Evolutionary conservation across 1,140 invertebrate genomes (phyloP), one percentile per base, ranked within the genome.

Genomic region (Megathymus violae): DNA sequence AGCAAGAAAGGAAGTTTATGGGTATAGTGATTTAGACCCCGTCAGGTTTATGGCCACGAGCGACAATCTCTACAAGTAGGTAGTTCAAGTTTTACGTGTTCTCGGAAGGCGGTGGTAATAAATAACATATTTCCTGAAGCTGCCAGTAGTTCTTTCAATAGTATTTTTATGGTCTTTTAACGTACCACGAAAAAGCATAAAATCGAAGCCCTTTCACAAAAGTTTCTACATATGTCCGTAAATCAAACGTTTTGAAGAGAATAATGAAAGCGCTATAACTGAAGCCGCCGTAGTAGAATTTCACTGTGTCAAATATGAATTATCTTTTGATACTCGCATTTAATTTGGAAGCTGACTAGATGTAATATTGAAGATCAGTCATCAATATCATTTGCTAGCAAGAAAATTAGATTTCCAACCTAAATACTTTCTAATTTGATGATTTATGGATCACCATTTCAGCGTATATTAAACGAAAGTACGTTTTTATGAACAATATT

Each of bases 1-100:
- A 60, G 61, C 48, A 41, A 59, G 62, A 71, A 81, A 78, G 71
- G 74, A 69, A 52, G 48, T 76, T 75, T 75, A 71, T 60, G 71
- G 56, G 58, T 52, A 43, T 66, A 67, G 65, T 80, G 69, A 84
- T 85, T 87, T 87, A 87, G 77, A 69, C 64, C 67, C n/a, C 74
- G 65, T 74, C 71, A 79, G 74, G 67, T 80, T 83, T 83, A 85
- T 79, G 82, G 77, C 68, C 50, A 50, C 67, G 58, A 73, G 67
- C 63, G 71, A 71, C 68, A 80, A 70, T 79, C 71, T 81, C 75
- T 71, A 73, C 66, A 78, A 85, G 78, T 75, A 77, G 63, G 59
- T 66, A 46, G 64, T 67, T 66, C 9, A 62, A 73, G 67, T 80
- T 81, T 78, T 71, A 72, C 51, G 48, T 41, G 46, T 62, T 67